A percentile compares a stretch with the other conserved stretches of the same genome.
phyloP scores from a whole-genome alignment of 2,113 vertebrate genomes.

The Dinomys branickii region DNA sequence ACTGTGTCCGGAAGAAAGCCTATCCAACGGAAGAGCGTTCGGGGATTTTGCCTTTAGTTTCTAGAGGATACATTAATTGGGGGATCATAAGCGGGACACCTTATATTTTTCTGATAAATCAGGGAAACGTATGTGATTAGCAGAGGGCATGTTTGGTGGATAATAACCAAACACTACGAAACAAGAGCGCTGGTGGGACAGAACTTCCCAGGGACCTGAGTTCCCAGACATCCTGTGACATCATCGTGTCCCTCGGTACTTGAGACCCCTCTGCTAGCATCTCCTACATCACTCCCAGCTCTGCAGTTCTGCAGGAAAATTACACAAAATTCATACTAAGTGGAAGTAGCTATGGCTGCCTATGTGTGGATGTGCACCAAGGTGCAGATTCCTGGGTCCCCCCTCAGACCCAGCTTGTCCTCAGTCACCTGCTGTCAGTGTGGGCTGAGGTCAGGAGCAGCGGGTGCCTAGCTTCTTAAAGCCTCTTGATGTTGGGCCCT shows the following conservation, averaged over 20 bases:
- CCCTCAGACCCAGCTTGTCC: background rate
- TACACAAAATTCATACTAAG: no score
- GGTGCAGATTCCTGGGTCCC: background rate
- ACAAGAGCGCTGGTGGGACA: background rate
- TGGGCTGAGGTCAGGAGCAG: background rate
- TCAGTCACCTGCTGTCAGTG: accelerated
- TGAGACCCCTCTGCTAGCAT: background rate
- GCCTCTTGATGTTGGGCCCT: background rate
- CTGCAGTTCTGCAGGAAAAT: background rate
- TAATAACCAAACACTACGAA: background rate
- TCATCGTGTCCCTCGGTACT: accelerated
- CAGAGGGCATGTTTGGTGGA: background rate
- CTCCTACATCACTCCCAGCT: background rate
- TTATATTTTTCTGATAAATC: background rate
- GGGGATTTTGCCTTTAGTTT: background rate
- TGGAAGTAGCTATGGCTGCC: background rate
- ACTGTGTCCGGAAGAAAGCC: background rate
- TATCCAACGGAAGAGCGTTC: background rate
- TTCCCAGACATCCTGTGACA: background rate
- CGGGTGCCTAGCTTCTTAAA: background rate
- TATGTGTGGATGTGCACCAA: accelerated
- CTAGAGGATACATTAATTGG: background rate
- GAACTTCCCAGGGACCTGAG: background rate
- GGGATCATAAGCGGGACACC: background rate
- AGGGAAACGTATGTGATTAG: background rate